Evolutionary conservation across 2,113 vertebrate genomes (phyloP), one percentile per base, ranked within the genome.

Genomic region (Laticauda laticaudata): DNA sequence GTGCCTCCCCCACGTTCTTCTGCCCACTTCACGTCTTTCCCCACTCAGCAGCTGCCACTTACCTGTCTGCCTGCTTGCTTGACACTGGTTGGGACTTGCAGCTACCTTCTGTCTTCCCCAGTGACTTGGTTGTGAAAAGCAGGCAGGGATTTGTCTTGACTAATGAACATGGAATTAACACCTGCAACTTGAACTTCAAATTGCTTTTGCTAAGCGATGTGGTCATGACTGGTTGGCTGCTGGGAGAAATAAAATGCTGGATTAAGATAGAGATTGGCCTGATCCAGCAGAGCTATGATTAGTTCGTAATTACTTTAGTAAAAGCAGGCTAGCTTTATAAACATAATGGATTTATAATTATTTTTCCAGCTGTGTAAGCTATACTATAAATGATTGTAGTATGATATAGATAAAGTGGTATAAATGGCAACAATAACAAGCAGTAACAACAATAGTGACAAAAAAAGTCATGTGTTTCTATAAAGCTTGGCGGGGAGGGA

Each of bases 341-440:
- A 39, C 26, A 45, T 91, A 87, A 92, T 75, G 51, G 3, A 29
- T 91, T 64, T 48, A 43, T 89, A 88, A 24, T 94, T 93, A 0
- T 92, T 96, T 90, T 26, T 45, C n/a, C 23, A 81, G 23, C 69
- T 6, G 20, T n/a, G 24, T 87, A 57, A 94, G 59, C 90, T 95
- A 51, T 75, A 95, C 88, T 95, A 51, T 85, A 95, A 94, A 91
- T 86, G 43, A 61, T 92, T 94, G 51, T 91, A 69, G 45, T 92
- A 86, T 55, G 29, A 85, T 93, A 87, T 87, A 93, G 88, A 56
- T 55, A 43, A 59, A 91, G 56, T 89, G 91, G 26, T 3, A 69
- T 26, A 81, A 57, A 8, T 0, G 2, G 48, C 75, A 81, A 81
- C 75, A 81, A 43, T 43, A 43, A 43, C 14, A 43, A 7, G 34